Evolutionary conservation across 2,113 vertebrate genomes (phyloP).

Genomic region (Eretmochelys imbricata): DNA sequence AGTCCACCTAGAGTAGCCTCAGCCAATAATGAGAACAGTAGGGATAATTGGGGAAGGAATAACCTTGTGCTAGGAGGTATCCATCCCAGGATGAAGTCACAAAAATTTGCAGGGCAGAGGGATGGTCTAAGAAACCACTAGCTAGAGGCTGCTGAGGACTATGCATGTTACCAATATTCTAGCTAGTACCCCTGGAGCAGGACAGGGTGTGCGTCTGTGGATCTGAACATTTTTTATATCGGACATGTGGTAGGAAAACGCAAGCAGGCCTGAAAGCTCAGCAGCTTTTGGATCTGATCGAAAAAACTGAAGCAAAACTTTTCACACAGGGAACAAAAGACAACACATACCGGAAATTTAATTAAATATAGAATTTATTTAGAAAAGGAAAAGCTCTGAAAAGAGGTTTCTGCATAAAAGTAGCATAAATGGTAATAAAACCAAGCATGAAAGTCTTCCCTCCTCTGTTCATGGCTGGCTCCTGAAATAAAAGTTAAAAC

Average conservation of each 20-base stretch:
- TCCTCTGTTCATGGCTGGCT: background rate
- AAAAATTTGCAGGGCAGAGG: background rate
- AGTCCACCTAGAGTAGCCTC: background rate
- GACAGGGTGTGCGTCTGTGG: background rate
- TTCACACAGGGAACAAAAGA: background rate
- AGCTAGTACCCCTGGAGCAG: background rate
- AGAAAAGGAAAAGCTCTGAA: background rate
- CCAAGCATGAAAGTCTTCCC: background rate
- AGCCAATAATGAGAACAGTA: background rate
- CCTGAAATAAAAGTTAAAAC: background rate
- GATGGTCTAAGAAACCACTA: background rate
- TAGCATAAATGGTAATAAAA: background rate
- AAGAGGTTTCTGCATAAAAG: background rate
- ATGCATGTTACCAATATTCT: background rate
- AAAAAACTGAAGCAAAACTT: background rate
- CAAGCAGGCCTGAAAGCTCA: background rate
- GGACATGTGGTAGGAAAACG: background rate
- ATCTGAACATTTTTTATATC: background rate
- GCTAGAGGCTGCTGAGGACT: background rate
- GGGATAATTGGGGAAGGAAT: background rate
- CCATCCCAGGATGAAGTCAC: background rate
- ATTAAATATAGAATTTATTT: background rate
- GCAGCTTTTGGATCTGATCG: background rate
- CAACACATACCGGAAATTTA: background rate
- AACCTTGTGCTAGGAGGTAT: background rate